phyloP scores from a whole-genome alignment of 2,113 vertebrate species.

The Halichoeres trimaculatus region DNA sequence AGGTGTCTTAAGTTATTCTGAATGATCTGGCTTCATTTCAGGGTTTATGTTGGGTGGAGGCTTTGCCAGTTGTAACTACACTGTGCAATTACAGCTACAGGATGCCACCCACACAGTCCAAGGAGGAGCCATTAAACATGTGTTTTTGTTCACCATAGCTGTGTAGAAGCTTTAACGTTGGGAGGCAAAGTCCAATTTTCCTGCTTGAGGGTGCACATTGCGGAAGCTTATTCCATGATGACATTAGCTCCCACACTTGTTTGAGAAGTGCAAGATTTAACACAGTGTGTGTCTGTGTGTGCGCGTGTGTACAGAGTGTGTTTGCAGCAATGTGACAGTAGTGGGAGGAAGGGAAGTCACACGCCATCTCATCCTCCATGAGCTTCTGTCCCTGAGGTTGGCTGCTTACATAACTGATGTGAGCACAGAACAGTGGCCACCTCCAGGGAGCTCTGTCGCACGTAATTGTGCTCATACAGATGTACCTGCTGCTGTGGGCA shows the following conservation, averaged over 20 bases:
- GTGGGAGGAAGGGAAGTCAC: slow-evolving; percentile 77
- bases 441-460: slow-evolving; percentile 58
- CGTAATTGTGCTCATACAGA: slow-evolving; percentile 38
- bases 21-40: slow-evolving; percentile 25
- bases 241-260: slow-evolving; percentile 48
- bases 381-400: slow-evolving; percentile 70
- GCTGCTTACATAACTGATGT: slow-evolving; percentile 75
- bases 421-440: slow-evolving; percentile 64
- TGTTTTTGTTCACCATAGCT: background rate
- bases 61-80: slow-evolving; percentile 2
- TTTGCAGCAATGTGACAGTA: slow-evolving; percentile 62
- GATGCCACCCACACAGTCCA: slow-evolving; percentile 12
- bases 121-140: slow-evolving; percentile 12
- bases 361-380: slow-evolving; percentile 73
- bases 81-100: background rate
- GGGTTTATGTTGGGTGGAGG: slow-evolving; percentile 11
- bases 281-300: slow-evolving; percentile 28
- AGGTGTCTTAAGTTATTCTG: slow-evolving; percentile 27
- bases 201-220: slow-evolving; percentile 18
- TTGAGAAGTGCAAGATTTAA: slow-evolving; percentile 59
- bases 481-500: slow-evolving; percentile 39
- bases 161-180: slow-evolving; percentile 9
- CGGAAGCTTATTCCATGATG: slow-evolving; percentile 42
- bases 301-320: slow-evolving; percentile 30
- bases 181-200: slow-evolving; percentile 40